These are phyloP conservation scores for Trichopria drosophilae DNA, from an alignment of 2,888 invertebrate genomes.

Conservation along the genomic window DNA sequence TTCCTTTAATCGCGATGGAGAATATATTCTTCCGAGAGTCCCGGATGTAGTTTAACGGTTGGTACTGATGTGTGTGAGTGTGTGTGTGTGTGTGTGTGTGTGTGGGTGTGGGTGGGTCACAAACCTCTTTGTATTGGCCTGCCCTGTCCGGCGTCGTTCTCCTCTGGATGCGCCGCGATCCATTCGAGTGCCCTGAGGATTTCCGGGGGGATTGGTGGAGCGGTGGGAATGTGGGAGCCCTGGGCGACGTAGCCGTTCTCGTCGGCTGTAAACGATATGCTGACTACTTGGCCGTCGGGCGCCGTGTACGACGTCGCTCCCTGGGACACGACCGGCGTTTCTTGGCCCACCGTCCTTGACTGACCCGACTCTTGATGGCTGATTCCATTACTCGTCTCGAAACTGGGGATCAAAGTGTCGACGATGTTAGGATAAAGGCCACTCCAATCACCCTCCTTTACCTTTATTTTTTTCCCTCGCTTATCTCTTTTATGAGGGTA, in stretches of 20 bases:
- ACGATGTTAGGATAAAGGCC: no score
- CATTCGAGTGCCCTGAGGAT: conserved; percentile 58
- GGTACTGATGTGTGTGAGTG: neutral
- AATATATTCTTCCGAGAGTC: no score
- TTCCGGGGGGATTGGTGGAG: conserved; percentile 58
- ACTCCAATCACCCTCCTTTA: no score
- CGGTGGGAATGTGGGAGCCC: conserved; percentile 58
- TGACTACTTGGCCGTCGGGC: conserved; percentile 58
- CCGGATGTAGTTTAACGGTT: no score
- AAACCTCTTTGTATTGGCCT: conserved; percentile 48
- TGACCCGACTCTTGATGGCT: conserved; percentile 58
- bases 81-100: conserved; percentile 1
- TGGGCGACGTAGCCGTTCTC: conserved; percentile 58
- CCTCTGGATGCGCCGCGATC: conserved; percentile 58
- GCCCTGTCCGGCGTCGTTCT: conserved; percentile 48
- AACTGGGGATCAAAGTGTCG: no score
- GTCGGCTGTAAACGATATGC: conserved; percentile 56
- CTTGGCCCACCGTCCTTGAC: conserved; percentile 55
- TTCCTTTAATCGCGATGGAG: no score
- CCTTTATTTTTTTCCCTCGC: no score
- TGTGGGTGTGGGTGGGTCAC: no score
- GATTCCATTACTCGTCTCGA: conserved; percentile 61
- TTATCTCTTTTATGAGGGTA: no score
- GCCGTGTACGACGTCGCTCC: conserved; percentile 57
- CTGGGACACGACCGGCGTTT: conserved; percentile 55